Conservation (phyloP, 2,888 invertebrate genomes). For the Dryobota labecula region DNA sequence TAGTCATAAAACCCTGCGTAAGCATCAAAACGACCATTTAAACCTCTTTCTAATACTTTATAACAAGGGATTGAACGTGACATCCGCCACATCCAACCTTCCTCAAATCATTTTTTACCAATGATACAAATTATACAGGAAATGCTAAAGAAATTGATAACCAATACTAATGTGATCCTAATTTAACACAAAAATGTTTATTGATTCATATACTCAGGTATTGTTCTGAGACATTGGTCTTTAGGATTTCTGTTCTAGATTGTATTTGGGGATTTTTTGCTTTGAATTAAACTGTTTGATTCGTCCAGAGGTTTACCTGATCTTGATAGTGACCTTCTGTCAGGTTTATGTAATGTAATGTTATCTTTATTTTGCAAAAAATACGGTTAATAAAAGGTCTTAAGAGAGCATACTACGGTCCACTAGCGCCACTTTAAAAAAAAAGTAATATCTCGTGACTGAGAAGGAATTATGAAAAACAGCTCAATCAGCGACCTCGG, state of each 20-base stretch:
- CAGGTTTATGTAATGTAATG: too few relatives aligned
- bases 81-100: slow-evolving; percentile 66
- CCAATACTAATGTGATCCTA: slow-evolving; percentile 50
- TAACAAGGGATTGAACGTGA: slow-evolving; percentile 74
- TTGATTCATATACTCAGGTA: slow-evolving; percentile 45
- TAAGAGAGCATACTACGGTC: too few relatives aligned
- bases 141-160: slow-evolving; percentile 60
- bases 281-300: too few relatives aligned
- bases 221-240: slow-evolving; percentile 41
- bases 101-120: slow-evolving; percentile 58
- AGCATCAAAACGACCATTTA: slow-evolving; percentile 6
- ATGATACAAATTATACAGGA: slow-evolving; percentile 57
- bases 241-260: neutral
- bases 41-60: slow-evolving; percentile 51
- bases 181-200: slow-evolving; percentile 59
- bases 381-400: too few relatives aligned
- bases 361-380: too few relatives aligned
- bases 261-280: slow-evolving; percentile 12
- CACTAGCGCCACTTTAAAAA: too few relatives aligned
- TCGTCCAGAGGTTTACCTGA: too few relatives aligned
- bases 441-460: too few relatives aligned
- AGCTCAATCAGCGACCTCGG: too few relatives aligned
- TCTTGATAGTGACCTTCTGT: too few relatives aligned
- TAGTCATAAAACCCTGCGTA: neutral
- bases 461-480: too few relatives aligned